Evolutionary conservation across 2,113 vertebrate genomes (phyloP).

Genomic region (Corythornis madagascariensis): DNA sequence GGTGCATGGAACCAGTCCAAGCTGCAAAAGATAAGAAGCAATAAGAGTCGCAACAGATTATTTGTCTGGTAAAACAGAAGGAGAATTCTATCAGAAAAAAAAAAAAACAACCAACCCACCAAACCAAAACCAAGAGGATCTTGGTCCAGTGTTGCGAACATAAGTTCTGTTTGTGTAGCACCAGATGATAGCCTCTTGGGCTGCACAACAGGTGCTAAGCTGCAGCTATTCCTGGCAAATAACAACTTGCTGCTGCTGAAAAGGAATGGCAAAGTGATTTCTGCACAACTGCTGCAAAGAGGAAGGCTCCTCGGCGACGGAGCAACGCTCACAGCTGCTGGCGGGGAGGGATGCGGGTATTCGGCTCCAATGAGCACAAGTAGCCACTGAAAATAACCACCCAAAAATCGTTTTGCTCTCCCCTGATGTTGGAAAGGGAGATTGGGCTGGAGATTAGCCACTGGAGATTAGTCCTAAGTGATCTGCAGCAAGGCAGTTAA

Average conservation of each 20-base stretch:
- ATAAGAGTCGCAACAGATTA: conserved; percentile 79
- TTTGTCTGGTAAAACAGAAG: conserved; percentile 81
- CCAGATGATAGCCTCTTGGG: conserved; percentile 66
- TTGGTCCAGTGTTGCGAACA: conserved; percentile 47
- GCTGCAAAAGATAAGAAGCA: conserved; percentile 75
- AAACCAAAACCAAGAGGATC: conserved; percentile 5
- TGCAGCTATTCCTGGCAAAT: conserved; percentile 44
- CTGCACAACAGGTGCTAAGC: conserved; percentile 68
- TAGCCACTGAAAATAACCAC: not conserved
- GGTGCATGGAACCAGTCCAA: conserved; percentile 76
- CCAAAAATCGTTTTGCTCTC: not conserved
- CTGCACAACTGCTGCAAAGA: not conserved
- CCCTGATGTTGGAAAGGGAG: not conserved
- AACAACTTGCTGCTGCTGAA: conserved; percentile 22
- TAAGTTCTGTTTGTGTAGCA: conserved; percentile 54
- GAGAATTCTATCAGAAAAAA: conserved; percentile 51
- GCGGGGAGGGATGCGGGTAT: not conserved
- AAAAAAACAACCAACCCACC: too few relatives aligned
- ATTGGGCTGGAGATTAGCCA: conserved; percentile 11
- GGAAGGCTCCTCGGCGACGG: not conserved
- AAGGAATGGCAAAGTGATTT: not conserved
- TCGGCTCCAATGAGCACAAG: not conserved
- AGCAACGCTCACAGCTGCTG: not conserved
- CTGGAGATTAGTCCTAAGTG: too few relatives aligned
- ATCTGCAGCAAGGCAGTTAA: not conserved